Conservation (phyloP, 2,797 vertebrate species). For the Lophotriccus pileatus region DNA sequence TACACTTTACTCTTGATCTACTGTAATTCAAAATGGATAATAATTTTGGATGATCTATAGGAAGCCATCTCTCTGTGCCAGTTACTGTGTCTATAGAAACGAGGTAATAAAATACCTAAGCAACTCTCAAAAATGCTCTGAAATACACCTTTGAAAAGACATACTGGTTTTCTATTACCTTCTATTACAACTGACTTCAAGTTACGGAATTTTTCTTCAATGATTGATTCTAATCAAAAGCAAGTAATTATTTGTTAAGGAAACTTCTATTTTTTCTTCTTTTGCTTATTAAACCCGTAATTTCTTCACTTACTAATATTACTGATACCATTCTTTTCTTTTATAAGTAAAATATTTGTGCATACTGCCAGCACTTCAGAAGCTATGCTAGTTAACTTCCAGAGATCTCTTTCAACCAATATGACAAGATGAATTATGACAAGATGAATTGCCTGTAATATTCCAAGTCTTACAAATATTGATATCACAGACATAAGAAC, state of each 20-base stretch:
- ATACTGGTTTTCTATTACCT: background rate
- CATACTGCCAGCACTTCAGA: background rate
- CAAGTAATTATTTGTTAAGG: background rate
- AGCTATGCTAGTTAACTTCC: background rate
- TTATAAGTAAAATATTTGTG: background rate
- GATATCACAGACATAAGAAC: background rate
- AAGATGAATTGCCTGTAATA: background rate
- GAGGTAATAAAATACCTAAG: background rate
- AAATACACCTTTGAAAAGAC: background rate
- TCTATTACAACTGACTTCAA: background rate
- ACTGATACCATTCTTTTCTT: background rate
- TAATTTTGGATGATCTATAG: background rate
- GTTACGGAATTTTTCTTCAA: background rate
- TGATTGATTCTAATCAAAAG: background rate
- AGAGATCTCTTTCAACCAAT: background rate
- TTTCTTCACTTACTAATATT: background rate
- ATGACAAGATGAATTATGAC: background rate
- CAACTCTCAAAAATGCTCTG: background rate
- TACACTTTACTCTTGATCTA: background rate
- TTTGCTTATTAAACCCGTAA: background rate
- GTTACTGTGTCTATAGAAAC: background rate
- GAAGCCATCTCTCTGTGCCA: background rate
- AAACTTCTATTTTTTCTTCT: background rate
- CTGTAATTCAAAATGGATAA: background rate
- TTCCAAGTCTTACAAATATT: background rate